Conservation (phyloP, 2,113 vertebrate species). For the Plotosus lineatus region DNA sequence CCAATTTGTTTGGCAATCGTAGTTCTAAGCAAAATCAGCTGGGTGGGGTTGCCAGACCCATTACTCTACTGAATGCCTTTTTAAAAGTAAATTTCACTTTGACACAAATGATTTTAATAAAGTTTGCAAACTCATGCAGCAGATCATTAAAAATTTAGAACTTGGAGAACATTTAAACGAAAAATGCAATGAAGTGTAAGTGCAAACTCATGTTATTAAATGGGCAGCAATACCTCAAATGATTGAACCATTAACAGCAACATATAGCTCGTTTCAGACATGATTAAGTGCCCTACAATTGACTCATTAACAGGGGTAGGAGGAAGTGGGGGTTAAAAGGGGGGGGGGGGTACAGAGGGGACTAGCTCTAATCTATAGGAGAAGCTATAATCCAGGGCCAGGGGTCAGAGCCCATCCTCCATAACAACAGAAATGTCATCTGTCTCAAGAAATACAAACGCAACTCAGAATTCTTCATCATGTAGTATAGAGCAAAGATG, state of each 20-base stretch:
- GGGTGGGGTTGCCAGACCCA: neutral
- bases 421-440: constrained; percentile 74
- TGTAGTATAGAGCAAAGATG: neutral
- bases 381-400: neutral
- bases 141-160: constrained; percentile 22
- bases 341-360: neutral
- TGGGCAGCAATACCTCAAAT: constrained; percentile 2
- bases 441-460: neutral
- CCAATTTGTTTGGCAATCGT: constrained; percentile 33
- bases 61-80: neutral
- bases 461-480: constrained; percentile 2
- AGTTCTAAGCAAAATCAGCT: neutral
- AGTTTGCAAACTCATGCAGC: neutral
- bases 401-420: constrained; percentile 9
- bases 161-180: constrained; percentile 20
- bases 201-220: constrained; percentile 1
- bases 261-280: neutral
- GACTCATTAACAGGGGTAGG: neutral
- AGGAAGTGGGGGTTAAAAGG: neutral
- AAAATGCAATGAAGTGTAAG: neutral
- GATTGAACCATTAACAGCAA: neutral
- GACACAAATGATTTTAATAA: constrained; percentile 22
- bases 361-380: neutral
- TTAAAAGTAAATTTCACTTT: constrained; percentile 22
- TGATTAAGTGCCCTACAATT: neutral